Evolutionary conservation across 2,888 invertebrate genomes (phyloP), one percentile per base, ranked within the genome.

Genomic region (Ornithoptera alexandrae): DNA sequence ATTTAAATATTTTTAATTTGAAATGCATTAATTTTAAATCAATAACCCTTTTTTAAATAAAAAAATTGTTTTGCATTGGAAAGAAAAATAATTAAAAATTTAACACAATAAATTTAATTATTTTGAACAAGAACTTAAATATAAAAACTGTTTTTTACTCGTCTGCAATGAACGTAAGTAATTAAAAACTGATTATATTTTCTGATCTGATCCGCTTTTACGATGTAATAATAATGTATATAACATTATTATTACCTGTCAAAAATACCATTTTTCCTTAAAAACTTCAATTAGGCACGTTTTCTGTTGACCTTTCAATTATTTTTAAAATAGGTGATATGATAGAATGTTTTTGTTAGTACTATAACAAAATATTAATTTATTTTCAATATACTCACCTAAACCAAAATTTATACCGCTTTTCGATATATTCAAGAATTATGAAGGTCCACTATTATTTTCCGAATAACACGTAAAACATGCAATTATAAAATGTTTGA

Each of bases 381-480:
- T 8, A 46, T 15, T 12, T 12, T 46, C 46, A 39, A 39, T 39
- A 50, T 50, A 65, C 67, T 58, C 62, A 67, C 67, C 67, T 42
- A 42, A 62, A 46, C 20, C 36, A 53, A 36, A 67, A 67, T 18
- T 12, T 50, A 17, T 50, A 50, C 50, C 15, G 50, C 10, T 50
- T 17, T 50, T 50, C 50, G 50, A 15, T 18, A 17, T 17, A 17
- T 5, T 18, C 17, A 15, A 50, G 50, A 17, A 50, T 15, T 50
- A 15, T 50, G 5, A 5, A 50, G 17, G 17, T 50, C 5, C 50
- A 50, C 50, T 50, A 17, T 15, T 50, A 50, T 50, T 50, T 50
- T 50, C 18, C 1, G 18, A 15, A 17, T 17, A 15, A 18, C 50
- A 50, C 50, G 50, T 50, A 50, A 50, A 50, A 50, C 50, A 50